Evolutionary conservation across 2,888 invertebrate genomes (phyloP), one percentile per base, ranked within the genome.

Genomic region (Lasioglossum lativentre): DNA sequence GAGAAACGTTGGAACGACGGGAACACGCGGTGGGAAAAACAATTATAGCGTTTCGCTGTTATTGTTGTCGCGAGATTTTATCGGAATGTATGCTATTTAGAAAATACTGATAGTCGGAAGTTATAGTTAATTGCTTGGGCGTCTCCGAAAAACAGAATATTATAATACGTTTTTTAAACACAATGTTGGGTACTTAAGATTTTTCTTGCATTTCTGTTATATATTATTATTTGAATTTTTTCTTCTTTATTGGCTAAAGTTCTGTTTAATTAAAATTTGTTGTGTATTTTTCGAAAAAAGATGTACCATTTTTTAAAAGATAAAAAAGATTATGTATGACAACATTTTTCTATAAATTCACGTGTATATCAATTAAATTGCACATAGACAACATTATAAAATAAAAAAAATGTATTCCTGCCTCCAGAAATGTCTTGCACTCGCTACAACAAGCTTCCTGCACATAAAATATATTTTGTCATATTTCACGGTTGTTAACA

Each of bases 11-110:
- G 12, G 14, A 40, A n/a, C 70, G 10, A n/a, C 30, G 6, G 27
- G 34, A 34, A 74, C n/a, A n/a, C 19, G n/a, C n/a, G 3, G 1
- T n/a, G 56, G 38, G 2, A 56, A 52, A 56, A 66, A 38, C 30
- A 73, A 73, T 47, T 73, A 47, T 23, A 52, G 12, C 30, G 38
- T 66, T 66, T 34, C 34, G 23, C 23, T 23, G 19, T 56, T 56
- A 63, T 19, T 66, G 40, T n/a, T 70, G 70, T 40, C 38, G 40
- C 40, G 70, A 38, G 70, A 70, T 70, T 14, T 23, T 70, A 40
- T 70, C 40, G 38, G 12, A 40, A 8, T 10, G 12, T 4, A 70
- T n/a, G 38, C 40, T 14, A 14, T 70, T 70, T n/a, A 12, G 40
- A n/a, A n/a, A 40, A 40, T 40, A 40, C 38, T 40, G 40, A 70